These are phyloP conservation scores for Sialis lutaria DNA, from an alignment of 2,888 invertebrate species.

Conservation along the genomic window DNA sequence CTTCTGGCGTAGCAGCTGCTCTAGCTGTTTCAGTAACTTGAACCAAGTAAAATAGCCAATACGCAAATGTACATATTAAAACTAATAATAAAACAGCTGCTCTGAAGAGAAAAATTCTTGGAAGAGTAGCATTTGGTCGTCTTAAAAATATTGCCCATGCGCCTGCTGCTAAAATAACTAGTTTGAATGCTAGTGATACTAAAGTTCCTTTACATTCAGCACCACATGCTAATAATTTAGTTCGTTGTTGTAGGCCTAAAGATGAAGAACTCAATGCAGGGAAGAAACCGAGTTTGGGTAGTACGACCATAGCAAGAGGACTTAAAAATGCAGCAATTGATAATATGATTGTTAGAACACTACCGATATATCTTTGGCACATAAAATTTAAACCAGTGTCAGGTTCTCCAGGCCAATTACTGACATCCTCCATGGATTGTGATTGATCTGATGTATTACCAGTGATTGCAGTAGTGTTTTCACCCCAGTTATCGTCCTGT, in stretches of 20 bases:
- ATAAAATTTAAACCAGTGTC: conserved; percentile 54
- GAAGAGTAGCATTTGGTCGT: conserved; percentile 70
- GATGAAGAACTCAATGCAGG: conserved; percentile 51
- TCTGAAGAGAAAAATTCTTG: conserved; percentile 79
- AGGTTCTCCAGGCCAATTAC: conserved; percentile 59
- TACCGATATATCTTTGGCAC: conserved; percentile 71
- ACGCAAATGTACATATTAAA: conserved; percentile 84
- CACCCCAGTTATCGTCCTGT: conserved; percentile 98
- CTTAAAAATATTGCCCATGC: conserved; percentile 87
- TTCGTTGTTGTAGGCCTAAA: conserved; percentile 48
- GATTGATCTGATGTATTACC: conserved; percentile 94
- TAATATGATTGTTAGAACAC: conserved; percentile 60
- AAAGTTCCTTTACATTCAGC: conserved; percentile 90
- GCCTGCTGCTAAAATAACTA: conserved; percentile 74
- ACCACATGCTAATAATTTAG: conserved; percentile 63
- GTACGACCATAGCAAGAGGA: conserved; percentile 85
- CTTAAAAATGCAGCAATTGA: conserved; percentile 75
- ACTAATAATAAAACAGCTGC: conserved; percentile 78
- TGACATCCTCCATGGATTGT: conserved; percentile 81
- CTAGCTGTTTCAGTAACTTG: conserved; percentile 70
- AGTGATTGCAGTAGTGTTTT: conserved; percentile 92
- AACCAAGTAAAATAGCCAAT: conserved; percentile 96
- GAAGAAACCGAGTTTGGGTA: conserved; percentile 79
- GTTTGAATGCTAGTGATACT: conserved; percentile 78
- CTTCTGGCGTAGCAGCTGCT: conserved; percentile 61